Conservation (phyloP, 2,797 vertebrate genomes). For the Enteromius radiatus region DNA sequence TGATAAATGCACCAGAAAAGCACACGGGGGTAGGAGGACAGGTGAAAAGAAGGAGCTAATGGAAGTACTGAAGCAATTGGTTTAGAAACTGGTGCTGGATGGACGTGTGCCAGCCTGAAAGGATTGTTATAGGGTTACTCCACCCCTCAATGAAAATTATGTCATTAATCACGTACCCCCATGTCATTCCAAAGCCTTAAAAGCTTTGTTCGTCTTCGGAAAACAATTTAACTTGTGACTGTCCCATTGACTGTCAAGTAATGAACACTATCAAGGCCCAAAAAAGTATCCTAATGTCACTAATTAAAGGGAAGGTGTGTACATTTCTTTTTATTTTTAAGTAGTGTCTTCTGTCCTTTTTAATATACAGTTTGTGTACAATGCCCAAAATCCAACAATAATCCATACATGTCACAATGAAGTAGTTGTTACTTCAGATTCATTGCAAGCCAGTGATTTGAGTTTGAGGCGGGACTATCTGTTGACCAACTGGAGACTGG, state of each 20-base stretch:
- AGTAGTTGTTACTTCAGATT: not conserved
- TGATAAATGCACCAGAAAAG: constrained; percentile 61
- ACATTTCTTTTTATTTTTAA: not conserved
- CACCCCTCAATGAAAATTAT: too few species aligned
- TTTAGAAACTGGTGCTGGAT: constrained; percentile 29
- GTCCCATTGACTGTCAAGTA: too few species aligned
- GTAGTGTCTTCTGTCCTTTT: not conserved
- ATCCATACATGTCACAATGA: not conserved
- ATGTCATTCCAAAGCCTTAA: too few species aligned
- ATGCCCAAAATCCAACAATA: not conserved
- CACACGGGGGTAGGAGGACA: constrained; percentile 52
- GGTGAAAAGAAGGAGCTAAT: constrained; percentile 48
- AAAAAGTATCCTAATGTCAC: not conserved
- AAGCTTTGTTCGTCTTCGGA: too few species aligned
- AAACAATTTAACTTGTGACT: too few species aligned
- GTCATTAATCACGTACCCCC: too few species aligned
- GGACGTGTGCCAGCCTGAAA: constrained; percentile 20
- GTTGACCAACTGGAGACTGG: not conserved
- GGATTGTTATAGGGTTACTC: not conserved
- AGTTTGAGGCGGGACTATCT: not conserved
- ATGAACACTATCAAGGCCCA: too few species aligned
- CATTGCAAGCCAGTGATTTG: not conserved
- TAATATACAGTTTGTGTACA: not conserved
- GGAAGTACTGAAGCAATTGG: constrained; percentile 43
- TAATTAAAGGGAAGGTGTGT: not conserved